Evolutionary conservation across 2,888 invertebrate species (phyloP), one percentile per base, ranked within the genome.

Genomic region (Isoperla grammatica): DNA sequence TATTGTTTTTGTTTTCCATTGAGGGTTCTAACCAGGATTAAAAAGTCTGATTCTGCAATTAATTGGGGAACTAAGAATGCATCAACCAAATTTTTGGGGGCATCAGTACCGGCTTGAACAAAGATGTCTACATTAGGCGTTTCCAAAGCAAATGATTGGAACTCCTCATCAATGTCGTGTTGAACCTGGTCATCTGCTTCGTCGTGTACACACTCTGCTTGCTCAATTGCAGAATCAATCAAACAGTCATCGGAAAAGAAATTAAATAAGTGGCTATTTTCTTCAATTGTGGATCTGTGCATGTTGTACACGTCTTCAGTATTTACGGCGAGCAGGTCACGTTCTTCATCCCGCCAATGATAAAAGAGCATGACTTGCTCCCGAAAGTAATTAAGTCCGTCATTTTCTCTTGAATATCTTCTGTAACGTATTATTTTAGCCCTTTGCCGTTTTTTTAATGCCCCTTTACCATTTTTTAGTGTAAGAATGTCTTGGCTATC

Each of bases 361-460:
- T 62, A n/a, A 59, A 65, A 68, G 11, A 68, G 46, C 63, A 67
- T 64, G 1, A 67, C 8, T 35, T 66, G 64, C 61, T 67, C 68
- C 39, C 66, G 29, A 54, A 60, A 66, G 57, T 62, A 67, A 19
- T 67, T 60, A 11, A 55, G 42, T 20, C 61, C 59, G 37, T 66
- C 62, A 23, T 57, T 37, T n/a, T 37, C n/a, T n/a, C 59, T 55
- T 6, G 53, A 57, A 35, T 59, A 67, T 13, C 61, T 37, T 2
- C 62, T 19, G 50, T 53, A 64, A 17, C 65, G 46, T 0, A 64
- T 54, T 13, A 60, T 59, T 56, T 63, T 64, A 57, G 53, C 23
- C 20, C 17, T 29, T 35, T 12, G 12, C 12, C 56, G 42, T 43
- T 46, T 46, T 17, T 48, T 48, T n/a, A 40, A 15, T 13, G n/a